Percentiles rank a stretch among this genome's conserved stretches.
phyloP scores from a whole-genome alignment of 2,888 invertebrate species.

The Noctuana brunneofusca region DNA sequence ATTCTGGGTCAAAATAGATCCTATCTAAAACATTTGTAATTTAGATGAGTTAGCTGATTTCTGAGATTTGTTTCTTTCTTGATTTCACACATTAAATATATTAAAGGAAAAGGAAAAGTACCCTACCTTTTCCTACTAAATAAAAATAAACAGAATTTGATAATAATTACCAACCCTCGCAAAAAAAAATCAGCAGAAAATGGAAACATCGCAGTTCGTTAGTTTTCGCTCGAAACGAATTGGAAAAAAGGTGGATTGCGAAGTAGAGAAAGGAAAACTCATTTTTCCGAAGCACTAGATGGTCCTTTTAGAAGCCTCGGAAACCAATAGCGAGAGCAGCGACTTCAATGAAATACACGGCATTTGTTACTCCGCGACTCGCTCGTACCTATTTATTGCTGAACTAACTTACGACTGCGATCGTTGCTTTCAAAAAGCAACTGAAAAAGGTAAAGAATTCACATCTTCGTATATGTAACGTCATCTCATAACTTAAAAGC shows the following conservation, averaged over 20 bases:
- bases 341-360: constrained; percentile 46
- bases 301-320: constrained; percentile 40
- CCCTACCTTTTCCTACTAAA: too few species aligned
- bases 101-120: too few species aligned
- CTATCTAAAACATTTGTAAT: too few species aligned
- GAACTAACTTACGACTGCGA: constrained; percentile 2
- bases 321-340: constrained; percentile 44
- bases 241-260: constrained; percentile 44
- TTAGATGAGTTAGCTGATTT: too few species aligned
- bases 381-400: constrained; percentile 40
- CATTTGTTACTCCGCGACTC: constrained; percentile 42
- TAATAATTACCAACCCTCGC: too few species aligned
- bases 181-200: constrained; percentile 18
- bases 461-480: too few species aligned
- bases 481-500: too few species aligned
- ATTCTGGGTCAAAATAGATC: not conserved
- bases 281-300: constrained; percentile 49
- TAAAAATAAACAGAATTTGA: too few species aligned
- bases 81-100: too few species aligned
- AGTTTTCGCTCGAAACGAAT: constrained; percentile 44
- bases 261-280: constrained; percentile 51
- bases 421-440: constrained; percentile 3
- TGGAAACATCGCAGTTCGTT: constrained; percentile 36
- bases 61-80: too few species aligned
- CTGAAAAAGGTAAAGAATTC: not conserved